phyloP scores from a whole-genome alignment of 1,140 invertebrate species.

The Acromyrmex echinatior region DNA sequence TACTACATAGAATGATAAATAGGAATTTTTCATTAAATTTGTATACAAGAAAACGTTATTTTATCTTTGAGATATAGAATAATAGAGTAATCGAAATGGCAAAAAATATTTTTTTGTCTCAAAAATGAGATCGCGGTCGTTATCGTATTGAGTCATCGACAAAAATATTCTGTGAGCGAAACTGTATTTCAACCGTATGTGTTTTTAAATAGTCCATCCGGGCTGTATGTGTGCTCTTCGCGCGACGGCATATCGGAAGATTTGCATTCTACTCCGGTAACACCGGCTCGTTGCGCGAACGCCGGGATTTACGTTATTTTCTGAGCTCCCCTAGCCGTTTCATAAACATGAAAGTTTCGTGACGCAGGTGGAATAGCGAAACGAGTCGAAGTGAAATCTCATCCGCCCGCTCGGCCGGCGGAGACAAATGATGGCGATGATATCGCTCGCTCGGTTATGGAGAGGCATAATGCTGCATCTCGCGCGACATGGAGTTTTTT shows the following conservation, averaged over 20 bases:
- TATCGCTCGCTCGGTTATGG: slow-evolving; percentile 54
- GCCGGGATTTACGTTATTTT: slow-evolving; percentile 75
- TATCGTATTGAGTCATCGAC: slow-evolving; percentile 12
- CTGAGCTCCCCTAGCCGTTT: slow-evolving; percentile 72
- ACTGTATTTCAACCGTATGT: background rate
- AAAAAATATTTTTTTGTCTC: background rate
- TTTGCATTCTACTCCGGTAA: slow-evolving; percentile 71
- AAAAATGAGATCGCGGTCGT: background rate
- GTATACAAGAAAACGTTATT: background rate
- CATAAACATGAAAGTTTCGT: slow-evolving; percentile 79
- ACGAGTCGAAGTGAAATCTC: slow-evolving; percentile 73
- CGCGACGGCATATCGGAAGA: slow-evolving; percentile 62
- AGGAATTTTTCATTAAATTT: background rate
- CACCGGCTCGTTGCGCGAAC: slow-evolving; percentile 60
- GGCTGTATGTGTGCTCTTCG: background rate
- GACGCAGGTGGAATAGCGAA: slow-evolving; percentile 77
- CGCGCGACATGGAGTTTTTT: slow-evolving; percentile 26
- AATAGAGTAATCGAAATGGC: background rate
- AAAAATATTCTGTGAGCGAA: slow-evolving; percentile 12
- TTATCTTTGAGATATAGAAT: background rate
- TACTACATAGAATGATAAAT: background rate
- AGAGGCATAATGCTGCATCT: slow-evolving; percentile 40
- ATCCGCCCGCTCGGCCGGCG: slow-evolving; percentile 40
- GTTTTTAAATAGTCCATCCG: slow-evolving; percentile 31
- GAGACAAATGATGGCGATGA: slow-evolving; percentile 69